A percentile compares a stretch with the other conserved stretches of the same genome.
Evolutionary conservation across 2,113 vertebrate genomes (phyloP).

Genomic region (Phrynosoma platyrhinos): DNA sequence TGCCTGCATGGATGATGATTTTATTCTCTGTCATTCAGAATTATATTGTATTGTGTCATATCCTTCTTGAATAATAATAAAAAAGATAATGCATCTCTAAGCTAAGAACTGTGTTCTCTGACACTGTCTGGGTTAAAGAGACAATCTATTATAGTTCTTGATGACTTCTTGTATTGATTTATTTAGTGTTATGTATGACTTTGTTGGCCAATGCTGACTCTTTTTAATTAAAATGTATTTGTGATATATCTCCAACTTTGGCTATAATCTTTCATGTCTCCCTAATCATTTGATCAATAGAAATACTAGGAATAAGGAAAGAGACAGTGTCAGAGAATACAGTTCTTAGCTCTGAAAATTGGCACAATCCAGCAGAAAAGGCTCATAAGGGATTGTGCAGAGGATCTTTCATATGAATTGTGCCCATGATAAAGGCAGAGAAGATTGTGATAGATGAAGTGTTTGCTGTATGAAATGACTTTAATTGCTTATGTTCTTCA

Average conservation of each 20-base stretch:
- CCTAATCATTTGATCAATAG: not conserved
- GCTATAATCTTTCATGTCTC: constrained; percentile 6
- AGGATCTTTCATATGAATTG: not conserved
- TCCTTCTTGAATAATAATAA: not conserved
- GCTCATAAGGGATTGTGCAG: not conserved
- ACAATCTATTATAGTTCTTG: constrained; percentile 30
- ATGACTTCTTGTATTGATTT: constrained; percentile 27
- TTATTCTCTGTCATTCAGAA: constrained; percentile 47
- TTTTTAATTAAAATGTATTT: constrained; percentile 47
- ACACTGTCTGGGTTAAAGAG: constrained; percentile 8
- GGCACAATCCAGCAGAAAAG: not conserved
- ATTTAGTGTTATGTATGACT: constrained; percentile 46
- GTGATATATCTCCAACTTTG: constrained; percentile 32
- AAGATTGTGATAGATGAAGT: not conserved
- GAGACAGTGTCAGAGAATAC: not conserved
- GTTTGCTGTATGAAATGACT: not conserved
- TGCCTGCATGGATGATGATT: constrained; percentile 32
- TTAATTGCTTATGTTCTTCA: not conserved
- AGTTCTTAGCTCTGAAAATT: not conserved
- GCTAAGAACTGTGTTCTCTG: too few relatives aligned
- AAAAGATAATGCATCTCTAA: constrained; percentile 25
- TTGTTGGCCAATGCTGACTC: not conserved
- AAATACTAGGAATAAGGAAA: not conserved
- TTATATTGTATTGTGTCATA: not conserved
- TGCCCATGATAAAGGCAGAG: not conserved